Evolutionary conservation across 2,888 invertebrate genomes (phyloP), one percentile per base, ranked within the genome.

Genomic region (Drosophila helvetica): DNA sequence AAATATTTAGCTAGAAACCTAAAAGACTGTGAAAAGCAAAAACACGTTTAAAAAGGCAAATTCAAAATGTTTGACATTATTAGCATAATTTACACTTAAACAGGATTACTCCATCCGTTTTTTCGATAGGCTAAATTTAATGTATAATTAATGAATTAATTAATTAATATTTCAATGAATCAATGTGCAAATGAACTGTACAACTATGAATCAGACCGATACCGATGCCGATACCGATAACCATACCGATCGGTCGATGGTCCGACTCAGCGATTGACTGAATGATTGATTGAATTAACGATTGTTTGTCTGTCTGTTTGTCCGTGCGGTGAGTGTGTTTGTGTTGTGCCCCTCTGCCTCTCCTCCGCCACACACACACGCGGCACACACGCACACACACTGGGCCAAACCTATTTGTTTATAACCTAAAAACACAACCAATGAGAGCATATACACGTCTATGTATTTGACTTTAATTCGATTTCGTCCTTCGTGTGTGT

Each of bases 401-500:
- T 74, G 74, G 76, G 75, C 53, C 54, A 70, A 69, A 62, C 75
- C 61, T 66, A 65, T 77, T 89, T 85, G 82, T 77, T 85, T 89
- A 79, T 86, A 92, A 79, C 79, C 86, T 91, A 90, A 90, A 91
- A 92, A 91, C 91, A 92, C 92, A 92, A 92, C 92, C 92, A 90
- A 91, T 91, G 92, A 91, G 92, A 92, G 92, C 91, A 91, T 91
- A 87, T 89, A 84, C 82, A 82, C 81, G 71, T 84, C 85, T 86
- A 86, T 88, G 83, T 84, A 84, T 88, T 84, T 78, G 78, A 84
- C 76, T 75, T 78, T 74, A 55, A 57, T 66, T 69, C 57, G 45
- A 62, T 69, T 75, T 73, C 64, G 53, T 72, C 73, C 38, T 38
- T 38, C 38, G 6, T 38, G 15, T 38, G 38, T 38, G 15, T 15